These are phyloP conservation scores for Halictus ligatus DNA, from an alignment of 2,888 invertebrate species.

Conservation along the genomic window DNA sequence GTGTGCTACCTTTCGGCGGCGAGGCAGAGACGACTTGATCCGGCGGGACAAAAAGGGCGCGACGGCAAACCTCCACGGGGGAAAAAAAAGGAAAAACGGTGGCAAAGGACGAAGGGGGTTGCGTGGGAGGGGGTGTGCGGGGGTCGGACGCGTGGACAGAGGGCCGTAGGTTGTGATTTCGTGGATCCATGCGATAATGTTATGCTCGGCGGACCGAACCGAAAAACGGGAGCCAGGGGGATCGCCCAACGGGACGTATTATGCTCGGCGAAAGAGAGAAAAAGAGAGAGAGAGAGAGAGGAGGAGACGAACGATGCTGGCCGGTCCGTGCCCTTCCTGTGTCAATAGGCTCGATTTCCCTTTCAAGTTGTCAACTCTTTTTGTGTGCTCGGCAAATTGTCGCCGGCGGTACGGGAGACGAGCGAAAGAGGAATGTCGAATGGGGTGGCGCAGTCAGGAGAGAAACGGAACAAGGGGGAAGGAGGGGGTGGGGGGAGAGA, in stretches of 20 bases:
- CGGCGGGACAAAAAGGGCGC: neutral
- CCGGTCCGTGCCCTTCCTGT: constrained; percentile 74
- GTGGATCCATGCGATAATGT: constrained; percentile 71
- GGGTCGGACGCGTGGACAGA: constrained; percentile 10
- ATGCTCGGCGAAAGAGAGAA: constrained; percentile 59
- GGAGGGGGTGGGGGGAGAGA: neutral
- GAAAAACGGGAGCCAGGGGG: constrained; percentile 65
- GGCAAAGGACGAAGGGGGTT: constrained; percentile 10
- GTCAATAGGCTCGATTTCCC: constrained; percentile 85
- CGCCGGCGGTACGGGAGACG: constrained; percentile 73
- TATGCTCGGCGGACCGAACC: constrained; percentile 70
- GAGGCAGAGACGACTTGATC: neutral
- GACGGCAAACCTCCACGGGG: neutral
- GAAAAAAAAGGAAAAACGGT: neutral
- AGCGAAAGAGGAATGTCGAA: constrained; percentile 60
- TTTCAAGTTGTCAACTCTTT: constrained; percentile 85
- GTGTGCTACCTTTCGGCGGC: neutral
- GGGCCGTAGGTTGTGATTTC: constrained; percentile 50
- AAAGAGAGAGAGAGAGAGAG: constrained; percentile 13
- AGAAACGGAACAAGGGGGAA: neutral
- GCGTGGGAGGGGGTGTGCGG: neutral
- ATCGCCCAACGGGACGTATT: constrained; percentile 65
- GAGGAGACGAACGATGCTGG: constrained; percentile 51
- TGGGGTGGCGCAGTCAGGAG: constrained; percentile 15
- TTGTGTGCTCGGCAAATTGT: constrained; percentile 83